These are phyloP conservation scores for Sylvicola fuscatus DNA, from an alignment of 2,888 invertebrate genomes.

Conservation along the genomic window DNA sequence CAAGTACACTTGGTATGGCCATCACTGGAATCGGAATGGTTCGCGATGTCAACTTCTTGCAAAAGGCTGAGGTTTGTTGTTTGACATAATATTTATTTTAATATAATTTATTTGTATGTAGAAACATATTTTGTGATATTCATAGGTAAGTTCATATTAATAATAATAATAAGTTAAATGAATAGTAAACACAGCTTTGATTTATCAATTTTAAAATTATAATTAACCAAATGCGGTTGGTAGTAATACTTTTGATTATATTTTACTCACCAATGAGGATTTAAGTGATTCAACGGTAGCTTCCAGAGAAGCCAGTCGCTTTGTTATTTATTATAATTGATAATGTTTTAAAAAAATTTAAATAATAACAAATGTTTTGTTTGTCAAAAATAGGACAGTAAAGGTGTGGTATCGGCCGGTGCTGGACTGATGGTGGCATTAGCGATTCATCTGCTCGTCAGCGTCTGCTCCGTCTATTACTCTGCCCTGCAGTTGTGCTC, in stretches of 20 bases:
- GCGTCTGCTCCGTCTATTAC: conserved; percentile 23
- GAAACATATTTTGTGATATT: no score
- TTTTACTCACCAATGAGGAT: no score
- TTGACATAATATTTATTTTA: not conserved
- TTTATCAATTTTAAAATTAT: no score
- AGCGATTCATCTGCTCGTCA: conserved; percentile 21
- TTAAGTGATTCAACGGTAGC: no score
- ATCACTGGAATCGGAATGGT: conserved; percentile 23
- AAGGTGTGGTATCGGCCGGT: conserved; percentile 20
- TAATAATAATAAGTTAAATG: no score
- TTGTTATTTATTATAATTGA: no score
- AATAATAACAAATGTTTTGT: conserved; percentile 8
- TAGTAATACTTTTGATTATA: no score
- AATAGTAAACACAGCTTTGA: no score
- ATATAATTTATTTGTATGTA: not conserved
- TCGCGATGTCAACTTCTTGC: conserved; percentile 20
- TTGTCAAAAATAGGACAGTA: conserved; percentile 10
- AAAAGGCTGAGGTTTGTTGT: conserved; percentile 12
- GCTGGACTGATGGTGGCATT: conserved; percentile 20
- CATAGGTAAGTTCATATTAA: no score
- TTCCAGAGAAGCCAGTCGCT: no score
- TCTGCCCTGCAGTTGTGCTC: conserved; percentile 21
- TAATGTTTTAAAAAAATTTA: not conserved
- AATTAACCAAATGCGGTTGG: no score
- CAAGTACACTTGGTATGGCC: conserved; percentile 23